phyloP scores from a whole-genome alignment of 2,113 vertebrate genomes.

The Ophthalmolycus amberensis region DNA sequence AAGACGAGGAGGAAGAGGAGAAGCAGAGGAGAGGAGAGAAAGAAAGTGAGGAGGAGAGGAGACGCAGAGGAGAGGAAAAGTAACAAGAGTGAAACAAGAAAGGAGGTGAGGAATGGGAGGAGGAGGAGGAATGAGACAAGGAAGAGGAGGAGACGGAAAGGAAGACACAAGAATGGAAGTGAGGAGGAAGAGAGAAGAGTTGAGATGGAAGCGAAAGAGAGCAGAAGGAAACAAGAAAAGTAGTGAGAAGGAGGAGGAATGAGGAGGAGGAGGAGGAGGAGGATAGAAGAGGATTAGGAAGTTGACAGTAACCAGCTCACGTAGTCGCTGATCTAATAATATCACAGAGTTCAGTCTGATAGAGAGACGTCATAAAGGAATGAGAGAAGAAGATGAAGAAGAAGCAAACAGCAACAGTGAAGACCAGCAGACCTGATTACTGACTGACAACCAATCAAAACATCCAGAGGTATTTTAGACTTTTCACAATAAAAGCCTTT shows the following conservation, averaged over 20 bases:
- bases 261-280: not conserved
- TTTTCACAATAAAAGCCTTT: constrained; percentile 50
- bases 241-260: not conserved
- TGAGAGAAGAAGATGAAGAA: not conserved
- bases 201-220: fast-evolving
- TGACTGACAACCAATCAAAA: not conserved
- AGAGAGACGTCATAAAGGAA: constrained; percentile 2
- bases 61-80: not conserved
- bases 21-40: not conserved
- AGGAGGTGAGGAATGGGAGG: not conserved
- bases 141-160: not conserved
- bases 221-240: not conserved
- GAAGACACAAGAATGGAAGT: not conserved
- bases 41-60: not conserved
- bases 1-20: not conserved
- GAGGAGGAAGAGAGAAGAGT: not conserved
- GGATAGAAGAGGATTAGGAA: not conserved
- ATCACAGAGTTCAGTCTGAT: constrained; percentile 24
- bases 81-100: not conserved
- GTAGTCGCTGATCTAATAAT: constrained; percentile 58
- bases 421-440: not conserved
- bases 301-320: constrained; percentile 20
- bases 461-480: not conserved
- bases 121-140: not conserved
- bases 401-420: not conserved